These are phyloP conservation scores for Eublepharis macularius DNA, from an alignment of 2,113 vertebrate species.

Conservation along the genomic window DNA sequence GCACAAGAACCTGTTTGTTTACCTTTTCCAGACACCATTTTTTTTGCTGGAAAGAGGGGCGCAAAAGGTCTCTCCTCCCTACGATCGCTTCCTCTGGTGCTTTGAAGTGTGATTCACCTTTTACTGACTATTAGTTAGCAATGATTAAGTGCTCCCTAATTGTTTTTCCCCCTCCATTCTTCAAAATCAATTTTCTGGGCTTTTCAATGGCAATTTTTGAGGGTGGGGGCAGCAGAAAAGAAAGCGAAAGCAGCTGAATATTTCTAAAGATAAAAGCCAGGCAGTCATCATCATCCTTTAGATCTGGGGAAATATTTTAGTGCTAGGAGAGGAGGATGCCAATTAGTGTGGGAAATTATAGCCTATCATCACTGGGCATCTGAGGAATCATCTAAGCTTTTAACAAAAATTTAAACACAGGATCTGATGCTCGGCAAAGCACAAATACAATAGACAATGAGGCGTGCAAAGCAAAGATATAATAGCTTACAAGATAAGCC, in stretches of 20 bases:
- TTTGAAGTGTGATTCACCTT: not conserved
- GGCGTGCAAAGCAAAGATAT: not conserved
- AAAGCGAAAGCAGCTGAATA: too few species aligned
- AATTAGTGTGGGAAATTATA: not conserved
- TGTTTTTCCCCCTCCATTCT: not conserved
- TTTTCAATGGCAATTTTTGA: not conserved
- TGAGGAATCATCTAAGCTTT: not conserved
- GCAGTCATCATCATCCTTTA: accelerated
- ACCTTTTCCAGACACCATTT: too few species aligned
- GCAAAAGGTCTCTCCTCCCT: not conserved
- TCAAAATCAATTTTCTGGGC: not conserved
- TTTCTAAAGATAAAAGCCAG: not conserved
- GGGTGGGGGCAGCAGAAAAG: too few species aligned
- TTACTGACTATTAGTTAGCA: not conserved
- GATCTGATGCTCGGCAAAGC: not conserved
- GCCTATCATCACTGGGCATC: not conserved
- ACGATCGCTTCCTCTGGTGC: accelerated
- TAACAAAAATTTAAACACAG: not conserved
- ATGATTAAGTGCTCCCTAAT: not conserved
- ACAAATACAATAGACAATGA: not conserved
- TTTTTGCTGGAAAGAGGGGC: not conserved
- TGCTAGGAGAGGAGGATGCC: not conserved
- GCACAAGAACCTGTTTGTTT: not conserved
- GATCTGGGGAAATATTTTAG: not conserved
- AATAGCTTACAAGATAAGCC: not conserved